phyloP scores from a whole-genome alignment of 2,113 vertebrate species.

The Tachysurus fulvidraco region DNA sequence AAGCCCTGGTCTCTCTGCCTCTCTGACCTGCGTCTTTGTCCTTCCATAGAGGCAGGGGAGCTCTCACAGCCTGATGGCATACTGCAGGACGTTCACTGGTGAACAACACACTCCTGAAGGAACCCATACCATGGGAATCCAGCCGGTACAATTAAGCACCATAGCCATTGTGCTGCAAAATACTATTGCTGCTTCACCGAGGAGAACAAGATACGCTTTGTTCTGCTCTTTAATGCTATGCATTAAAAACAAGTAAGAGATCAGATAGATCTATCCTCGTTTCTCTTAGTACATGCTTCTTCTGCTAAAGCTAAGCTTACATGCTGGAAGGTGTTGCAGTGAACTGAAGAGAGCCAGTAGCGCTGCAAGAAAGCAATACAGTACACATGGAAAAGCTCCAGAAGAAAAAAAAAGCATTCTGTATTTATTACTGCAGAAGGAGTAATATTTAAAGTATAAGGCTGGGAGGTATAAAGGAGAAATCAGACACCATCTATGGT shows the following conservation, averaged over 20 bases:
- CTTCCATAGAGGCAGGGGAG: slow-evolving; percentile 64
- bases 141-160: slow-evolving; percentile 50
- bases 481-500: slow-evolving; percentile 20
- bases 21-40: slow-evolving; percentile 67
- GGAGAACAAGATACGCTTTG: slow-evolving; percentile 44
- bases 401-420: slow-evolving; percentile 9
- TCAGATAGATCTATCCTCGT: slow-evolving; percentile 3
- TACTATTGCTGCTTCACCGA: slow-evolving; percentile 30
- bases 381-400: neutral
- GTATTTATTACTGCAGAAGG: slow-evolving; percentile 36
- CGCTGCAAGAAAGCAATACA: neutral
- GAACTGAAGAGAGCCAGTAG: neutral
- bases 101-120: slow-evolving; percentile 59
- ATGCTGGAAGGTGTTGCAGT: slow-evolving; percentile 1
- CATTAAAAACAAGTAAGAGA: slow-evolving; percentile 30
- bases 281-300: slow-evolving; percentile 3
- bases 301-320: neutral
- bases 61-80: slow-evolving; percentile 58
- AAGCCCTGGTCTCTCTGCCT: slow-evolving; percentile 57
- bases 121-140: slow-evolving; percentile 71
- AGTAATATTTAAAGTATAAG: neutral
- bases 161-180: slow-evolving; percentile 51
- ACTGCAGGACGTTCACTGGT: slow-evolving; percentile 55
- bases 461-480: neutral
- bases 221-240: neutral